These are phyloP conservation scores for Coilia nasus DNA, from an alignment of 2,797 vertebrate genomes.

Conservation along the genomic window DNA sequence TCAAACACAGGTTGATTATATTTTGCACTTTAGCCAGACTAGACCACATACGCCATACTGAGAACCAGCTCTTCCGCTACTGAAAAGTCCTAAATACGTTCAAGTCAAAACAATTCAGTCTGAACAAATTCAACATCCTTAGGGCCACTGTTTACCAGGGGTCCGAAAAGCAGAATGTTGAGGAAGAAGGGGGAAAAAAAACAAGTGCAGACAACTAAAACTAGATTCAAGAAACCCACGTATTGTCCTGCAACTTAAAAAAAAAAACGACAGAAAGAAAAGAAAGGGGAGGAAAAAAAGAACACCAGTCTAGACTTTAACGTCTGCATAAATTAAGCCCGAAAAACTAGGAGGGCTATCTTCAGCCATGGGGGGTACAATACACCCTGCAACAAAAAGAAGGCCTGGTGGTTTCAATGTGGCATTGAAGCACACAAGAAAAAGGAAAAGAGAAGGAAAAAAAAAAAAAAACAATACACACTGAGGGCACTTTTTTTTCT, in stretches of 20 bases:
- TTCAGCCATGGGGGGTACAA: slow-evolving; percentile 75
- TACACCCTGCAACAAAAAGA: slow-evolving; percentile 74
- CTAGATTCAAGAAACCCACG: not conserved
- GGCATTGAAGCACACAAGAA: slow-evolving; percentile 62
- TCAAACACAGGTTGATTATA: not conserved
- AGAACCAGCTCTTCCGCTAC: not conserved
- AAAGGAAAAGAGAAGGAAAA: slow-evolving; percentile 66
- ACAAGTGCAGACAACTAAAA: not conserved
- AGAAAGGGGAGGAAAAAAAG: not conserved
- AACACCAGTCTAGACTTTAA: slow-evolving; percentile 85
- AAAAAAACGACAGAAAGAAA: not conserved
- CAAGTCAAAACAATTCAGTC: not conserved
- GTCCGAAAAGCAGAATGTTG: not conserved
- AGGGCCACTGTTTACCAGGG: not conserved
- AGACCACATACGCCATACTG: not conserved
- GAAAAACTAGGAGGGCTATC: slow-evolving; percentile 79
- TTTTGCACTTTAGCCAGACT: not conserved
- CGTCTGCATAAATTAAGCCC: slow-evolving; percentile 86
- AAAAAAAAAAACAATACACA: slow-evolving; percentile 77
- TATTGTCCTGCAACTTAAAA: not conserved
- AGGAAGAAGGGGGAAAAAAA: not conserved
- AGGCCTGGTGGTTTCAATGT: slow-evolving; percentile 78
- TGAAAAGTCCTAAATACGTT: not conserved
- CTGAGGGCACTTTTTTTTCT: slow-evolving; percentile 75
- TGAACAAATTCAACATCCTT: not conserved